Base-by-base conservation (phyloP, 2,888 invertebrate genomes). In the Nemurella pictetii region DNA sequence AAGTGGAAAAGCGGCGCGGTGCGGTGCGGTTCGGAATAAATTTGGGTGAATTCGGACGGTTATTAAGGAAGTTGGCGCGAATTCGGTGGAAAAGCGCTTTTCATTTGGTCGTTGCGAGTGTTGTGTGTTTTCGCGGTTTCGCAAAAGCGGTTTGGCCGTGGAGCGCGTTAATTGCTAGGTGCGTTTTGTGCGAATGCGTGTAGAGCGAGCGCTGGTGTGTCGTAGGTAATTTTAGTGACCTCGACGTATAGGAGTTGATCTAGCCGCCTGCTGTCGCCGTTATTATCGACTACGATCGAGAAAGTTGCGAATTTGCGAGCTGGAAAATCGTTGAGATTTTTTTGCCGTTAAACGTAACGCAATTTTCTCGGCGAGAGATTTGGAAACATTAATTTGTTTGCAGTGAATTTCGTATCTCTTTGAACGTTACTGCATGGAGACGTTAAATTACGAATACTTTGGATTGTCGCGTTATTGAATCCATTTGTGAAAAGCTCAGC, bases 171-270 rank as follows among this genome's bases (percentile, higher is more conserved):
- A 55, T 55, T 55, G 55, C 55, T 12, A 12, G 55, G 55, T 55
- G 55, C 55, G 55, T 55, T 55, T n/a, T 55, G 55, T 55, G 55
- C 75, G 75, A 75, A 75, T 75, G 25, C n/a, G 75, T 75, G 3
- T 75, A 35, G 4, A 35, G 5, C 35, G 4, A 12, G 55, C 20
- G 55, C 15, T 20, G 12, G 35, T 35, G 35, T 35, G 55, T 12
- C 55, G 55, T 55, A 55, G 20, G 12, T 55, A 75, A 75, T 25
- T 28, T 75, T 26, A 15, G 29, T 25, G 29, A 75, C 75, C 29
- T 75, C 75, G 75, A 2, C 9, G 15, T 55, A 55, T 15, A 15
- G n/a, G 15, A 26, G 29, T 75, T 25, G 75, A 28, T 75, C 75
- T 75, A 75, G 29, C 1, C 75, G 75, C 2, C 25, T 75, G 25